Evolutionary conservation across 2,797 vertebrate species (phyloP), one percentile per base, ranked within the genome.

Genomic region (Linurgus olivaceus): DNA sequence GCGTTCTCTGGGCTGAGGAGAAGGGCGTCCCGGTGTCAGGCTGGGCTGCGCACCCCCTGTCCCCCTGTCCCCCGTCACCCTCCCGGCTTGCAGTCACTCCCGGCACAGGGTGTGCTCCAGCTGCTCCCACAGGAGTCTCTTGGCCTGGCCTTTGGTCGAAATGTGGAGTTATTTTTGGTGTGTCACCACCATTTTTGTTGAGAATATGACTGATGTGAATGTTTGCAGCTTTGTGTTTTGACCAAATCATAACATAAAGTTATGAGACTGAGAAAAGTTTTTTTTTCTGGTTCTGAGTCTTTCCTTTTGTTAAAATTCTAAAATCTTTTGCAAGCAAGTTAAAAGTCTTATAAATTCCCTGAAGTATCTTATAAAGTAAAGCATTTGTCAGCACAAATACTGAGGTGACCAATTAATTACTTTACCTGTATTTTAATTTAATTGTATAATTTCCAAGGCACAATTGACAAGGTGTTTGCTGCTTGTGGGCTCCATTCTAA

Each of bases 21-120:
- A 50, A n/a, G 6, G 14, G 25, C 8, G 29, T 29, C 35, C 28
- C 0, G 8, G 26, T 17, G 68, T 5, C 42, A 16, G 0, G 2
- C 51, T 19, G 58, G 42, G 33, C 74, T 47, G n/a, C 0, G 7
- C 67, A 52, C 1, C 25, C 29, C 44, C 47, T 17, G 76, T 9
- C 11, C 33, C 44, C 8, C 21, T 13, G 42, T 0, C 47, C 40
- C 40, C 16, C 13, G 42, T 0, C 47, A 20, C 11, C 14, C 1
- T 10, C 76, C 13, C 24, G 3, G 3, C 31, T 10, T 44, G 25
- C 54, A 63, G 31, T 28, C 51, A 5, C 9, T 29, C 19, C 26
- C 2, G 4, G 0, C 2, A 10, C 42, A 25, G 47, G 3, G 37
- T 4, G 2, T 57, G 58, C 45, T 35, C 2, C 17, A 5, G 54